Percentiles rank a stretch among this genome's conserved stretches.
phyloP scores from a whole-genome alignment of 2,888 invertebrate species.

The Pharmacophagus antenor region DNA sequence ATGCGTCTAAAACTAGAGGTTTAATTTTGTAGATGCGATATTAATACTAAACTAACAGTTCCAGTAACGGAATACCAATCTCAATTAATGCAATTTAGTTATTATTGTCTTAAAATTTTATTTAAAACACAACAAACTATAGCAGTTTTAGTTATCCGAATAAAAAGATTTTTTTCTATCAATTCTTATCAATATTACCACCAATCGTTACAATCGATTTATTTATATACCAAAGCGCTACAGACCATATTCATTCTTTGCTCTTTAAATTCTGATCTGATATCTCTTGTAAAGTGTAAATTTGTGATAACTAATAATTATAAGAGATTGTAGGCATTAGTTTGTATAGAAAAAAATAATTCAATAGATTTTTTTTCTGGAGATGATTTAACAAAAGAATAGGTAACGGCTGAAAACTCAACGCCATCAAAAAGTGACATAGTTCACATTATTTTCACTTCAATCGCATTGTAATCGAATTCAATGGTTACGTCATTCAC shows the following conservation, averaged over 20 bases:
- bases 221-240: background rate
- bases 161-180: background rate
- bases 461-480: background rate
- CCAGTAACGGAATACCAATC: background rate
- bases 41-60: background rate
- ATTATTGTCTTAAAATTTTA: background rate
- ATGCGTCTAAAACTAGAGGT: background rate
- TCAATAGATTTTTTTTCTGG: no score
- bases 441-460: background rate
- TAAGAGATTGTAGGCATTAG: no score
- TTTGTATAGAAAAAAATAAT: no score
- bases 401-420: no score
- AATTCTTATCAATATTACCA: background rate
- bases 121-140: background rate
- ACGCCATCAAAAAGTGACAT: background rate
- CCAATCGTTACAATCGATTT: background rate
- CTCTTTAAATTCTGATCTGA: background rate
- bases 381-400: no score
- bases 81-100: background rate
- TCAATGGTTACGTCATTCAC: slow-evolving; percentile 6
- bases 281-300: no score
- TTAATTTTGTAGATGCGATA: background rate
- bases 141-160: background rate
- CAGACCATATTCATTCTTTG: background rate
- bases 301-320: no score